Conservation (phyloP, 2,113 vertebrate genomes). For the Elgaria multicarinata region DNA sequence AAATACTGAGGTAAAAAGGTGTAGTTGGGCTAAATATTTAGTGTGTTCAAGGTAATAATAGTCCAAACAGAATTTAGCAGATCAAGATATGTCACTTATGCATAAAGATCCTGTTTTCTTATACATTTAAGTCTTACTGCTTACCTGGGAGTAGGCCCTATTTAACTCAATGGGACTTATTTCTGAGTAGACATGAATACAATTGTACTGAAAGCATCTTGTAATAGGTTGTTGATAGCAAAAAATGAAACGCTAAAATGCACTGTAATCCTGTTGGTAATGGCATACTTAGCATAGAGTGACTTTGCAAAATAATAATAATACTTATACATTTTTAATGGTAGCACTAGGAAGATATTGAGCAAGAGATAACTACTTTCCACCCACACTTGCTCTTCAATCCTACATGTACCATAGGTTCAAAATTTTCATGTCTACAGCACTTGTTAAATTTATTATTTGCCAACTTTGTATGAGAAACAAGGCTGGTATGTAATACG, state of each 20-base stretch:
- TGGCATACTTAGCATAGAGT: background rate
- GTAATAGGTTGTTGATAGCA: background rate
- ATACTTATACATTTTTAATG: constrained; percentile 1
- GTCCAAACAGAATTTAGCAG: background rate
- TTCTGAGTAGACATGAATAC: background rate
- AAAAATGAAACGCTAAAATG: background rate
- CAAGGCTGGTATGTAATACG: background rate
- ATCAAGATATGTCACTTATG: background rate
- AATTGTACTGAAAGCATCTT: background rate
- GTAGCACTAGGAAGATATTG: background rate
- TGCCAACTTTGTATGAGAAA: background rate
- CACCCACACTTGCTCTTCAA: background rate
- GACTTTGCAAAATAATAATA: constrained; percentile 4
- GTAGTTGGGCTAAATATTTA: background rate
- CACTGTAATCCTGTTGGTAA: background rate
- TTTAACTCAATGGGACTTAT: background rate
- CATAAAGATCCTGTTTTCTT: background rate
- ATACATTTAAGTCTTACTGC: background rate
- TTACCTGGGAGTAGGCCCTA: background rate
- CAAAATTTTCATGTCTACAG: background rate
- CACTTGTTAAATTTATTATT: background rate
- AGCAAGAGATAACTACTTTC: background rate
- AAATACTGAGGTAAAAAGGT: background rate
- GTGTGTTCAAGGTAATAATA: background rate
- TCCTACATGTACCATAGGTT: background rate